Evolutionary conservation across 2,797 vertebrate genomes (phyloP).

Genomic region (Falco cherrug): DNA sequence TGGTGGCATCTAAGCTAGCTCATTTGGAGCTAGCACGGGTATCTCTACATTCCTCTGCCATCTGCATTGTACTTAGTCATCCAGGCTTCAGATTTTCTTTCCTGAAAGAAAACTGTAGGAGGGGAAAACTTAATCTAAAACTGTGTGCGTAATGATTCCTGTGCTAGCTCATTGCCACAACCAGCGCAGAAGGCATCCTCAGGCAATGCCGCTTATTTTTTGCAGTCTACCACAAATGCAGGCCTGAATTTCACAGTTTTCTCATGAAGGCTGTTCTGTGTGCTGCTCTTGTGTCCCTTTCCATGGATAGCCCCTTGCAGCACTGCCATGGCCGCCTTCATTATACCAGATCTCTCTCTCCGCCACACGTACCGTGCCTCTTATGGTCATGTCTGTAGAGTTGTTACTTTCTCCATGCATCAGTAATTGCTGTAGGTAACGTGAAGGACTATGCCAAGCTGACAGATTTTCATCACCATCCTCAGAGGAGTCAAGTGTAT

Average conservation of each 20-base stretch:
- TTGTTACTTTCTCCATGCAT: neutral
- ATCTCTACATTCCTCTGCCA: conserved; percentile 16
- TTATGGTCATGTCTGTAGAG: neutral
- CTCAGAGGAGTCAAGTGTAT: conserved; percentile 54
- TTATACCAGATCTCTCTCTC: neutral
- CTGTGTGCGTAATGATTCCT: neutral
- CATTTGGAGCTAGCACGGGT: neutral
- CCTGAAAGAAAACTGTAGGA: conserved; percentile 54
- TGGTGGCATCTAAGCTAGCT: neutral
- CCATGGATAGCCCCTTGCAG: neutral
- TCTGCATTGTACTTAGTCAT: conserved; percentile 64
- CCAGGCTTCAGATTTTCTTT: conserved; percentile 43
- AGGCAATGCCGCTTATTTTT: neutral
- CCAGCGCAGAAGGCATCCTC: neutral
- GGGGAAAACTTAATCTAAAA: conserved; percentile 33
- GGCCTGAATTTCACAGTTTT: neutral
- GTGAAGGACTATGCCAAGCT: conserved; percentile 47
- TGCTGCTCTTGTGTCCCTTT: neutral
- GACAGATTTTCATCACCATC: conserved; percentile 63
- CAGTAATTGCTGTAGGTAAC: conserved; percentile 43
- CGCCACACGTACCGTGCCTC: accelerated
- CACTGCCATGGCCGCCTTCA: neutral
- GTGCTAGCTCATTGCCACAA: conserved; percentile 8
- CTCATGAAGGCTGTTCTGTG: neutral
- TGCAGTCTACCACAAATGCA: neutral